phyloP scores from a whole-genome alignment of 2,797 vertebrate species.

The Brachyrhaphis roseni region DNA sequence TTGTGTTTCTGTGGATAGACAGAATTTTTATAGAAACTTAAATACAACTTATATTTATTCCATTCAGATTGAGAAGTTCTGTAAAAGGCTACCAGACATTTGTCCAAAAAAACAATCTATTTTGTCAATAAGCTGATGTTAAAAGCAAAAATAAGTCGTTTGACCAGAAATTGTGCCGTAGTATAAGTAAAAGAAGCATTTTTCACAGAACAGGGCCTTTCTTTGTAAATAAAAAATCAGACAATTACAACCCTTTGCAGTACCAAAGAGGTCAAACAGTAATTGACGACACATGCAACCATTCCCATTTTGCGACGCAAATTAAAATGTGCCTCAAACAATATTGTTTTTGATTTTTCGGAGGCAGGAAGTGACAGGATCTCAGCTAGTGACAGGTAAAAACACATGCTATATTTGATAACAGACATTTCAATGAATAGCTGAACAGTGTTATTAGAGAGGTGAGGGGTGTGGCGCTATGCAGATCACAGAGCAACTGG shows the following conservation, averaged over 20 bases:
- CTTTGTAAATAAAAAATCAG: conserved; percentile 7
- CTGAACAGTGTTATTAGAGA: conserved; percentile 77
- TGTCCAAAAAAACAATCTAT: not conserved
- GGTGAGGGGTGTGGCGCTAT: conserved; percentile 67
- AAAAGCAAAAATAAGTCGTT: not conserved
- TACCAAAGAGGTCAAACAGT: conserved; percentile 41
- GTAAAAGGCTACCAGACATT: not conserved
- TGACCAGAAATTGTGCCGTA: conserved; percentile 5
- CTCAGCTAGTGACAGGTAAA: conserved; percentile 74
- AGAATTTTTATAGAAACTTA: not conserved
- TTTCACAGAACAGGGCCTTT: conserved; percentile 22
- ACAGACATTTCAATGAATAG: conserved; percentile 81
- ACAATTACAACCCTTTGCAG: conserved; percentile 32
- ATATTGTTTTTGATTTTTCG: conserved; percentile 59
- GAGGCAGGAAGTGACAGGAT: conserved; percentile 27
- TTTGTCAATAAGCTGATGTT: not conserved
- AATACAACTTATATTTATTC: not conserved
- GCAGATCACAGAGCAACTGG: conserved; percentile 75
- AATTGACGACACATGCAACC: conserved; percentile 52
- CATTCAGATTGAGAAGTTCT: not conserved
- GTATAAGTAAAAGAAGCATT: not conserved
- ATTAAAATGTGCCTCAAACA: conserved; percentile 49
- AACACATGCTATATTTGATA: conserved; percentile 75
- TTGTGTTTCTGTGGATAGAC: not conserved
- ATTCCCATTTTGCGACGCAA: conserved; percentile 39